Percentiles rank a stretch among this genome's conserved stretches.
These are phyloP conservation scores for Camelus dromedarius DNA, from an alignment of 2,113 vertebrate genomes.

Conservation along the genomic window DNA sequence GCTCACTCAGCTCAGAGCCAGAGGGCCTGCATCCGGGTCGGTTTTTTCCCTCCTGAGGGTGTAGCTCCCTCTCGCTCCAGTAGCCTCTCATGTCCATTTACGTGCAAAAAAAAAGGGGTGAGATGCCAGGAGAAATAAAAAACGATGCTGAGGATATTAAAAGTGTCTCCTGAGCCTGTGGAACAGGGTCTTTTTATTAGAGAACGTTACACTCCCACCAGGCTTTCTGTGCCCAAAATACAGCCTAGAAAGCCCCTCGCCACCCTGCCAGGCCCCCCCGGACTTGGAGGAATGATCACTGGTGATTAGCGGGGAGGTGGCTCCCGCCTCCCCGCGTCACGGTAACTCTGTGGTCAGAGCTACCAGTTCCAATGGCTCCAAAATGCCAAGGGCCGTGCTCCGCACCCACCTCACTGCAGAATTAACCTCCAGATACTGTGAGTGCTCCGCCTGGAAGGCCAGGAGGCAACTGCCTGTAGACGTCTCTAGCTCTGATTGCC, in stretches of 20 bases:
- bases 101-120: background rate
- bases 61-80: accelerated
- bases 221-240: background rate
- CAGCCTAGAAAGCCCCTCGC: background rate
- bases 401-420: background rate
- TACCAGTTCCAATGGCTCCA: background rate
- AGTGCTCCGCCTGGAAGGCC: background rate
- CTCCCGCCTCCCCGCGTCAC: accelerated
- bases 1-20: background rate
- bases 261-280: too few species aligned
- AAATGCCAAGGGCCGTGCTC: background rate
- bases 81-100: background rate
- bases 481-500: background rate
- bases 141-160: background rate
- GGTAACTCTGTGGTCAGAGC: accelerated
- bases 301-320: accelerated
- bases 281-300: accelerated
- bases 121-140: background rate
- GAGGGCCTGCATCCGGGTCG: accelerated
- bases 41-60: background rate
- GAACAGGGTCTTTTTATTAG: background rate
- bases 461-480: background rate
- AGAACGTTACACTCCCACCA: background rate
- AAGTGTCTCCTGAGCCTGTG: background rate
- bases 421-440: background rate